Evolutionary conservation across 2,888 invertebrate species (phyloP).

Genomic region (Empis stercorea): DNA sequence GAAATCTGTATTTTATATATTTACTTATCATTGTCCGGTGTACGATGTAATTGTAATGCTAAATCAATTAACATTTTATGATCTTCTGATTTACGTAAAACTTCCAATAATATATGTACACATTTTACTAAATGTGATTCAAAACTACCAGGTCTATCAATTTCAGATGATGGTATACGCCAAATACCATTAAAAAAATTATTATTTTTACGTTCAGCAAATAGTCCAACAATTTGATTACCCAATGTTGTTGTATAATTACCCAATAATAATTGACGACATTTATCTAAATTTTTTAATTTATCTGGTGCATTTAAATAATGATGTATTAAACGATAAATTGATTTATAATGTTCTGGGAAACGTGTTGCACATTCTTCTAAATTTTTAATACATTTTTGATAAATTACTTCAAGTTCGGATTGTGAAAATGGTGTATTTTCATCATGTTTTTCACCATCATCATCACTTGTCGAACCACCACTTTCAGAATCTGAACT

Average conservation of each 20-base stretch:
- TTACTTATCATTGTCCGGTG: constrained; percentile 75
- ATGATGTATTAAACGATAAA: constrained; percentile 75
- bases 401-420: constrained; percentile 42
- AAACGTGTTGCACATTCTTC: constrained; percentile 76
- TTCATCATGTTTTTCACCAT: constrained; percentile 18
- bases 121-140: constrained; percentile 83
- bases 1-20: too few relatives aligned
- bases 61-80: constrained; percentile 66
- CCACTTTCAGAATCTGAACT: constrained; percentile 40
- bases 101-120: constrained; percentile 66
- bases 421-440: constrained; percentile 17
- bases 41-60: constrained; percentile 61
- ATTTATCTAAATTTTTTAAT: constrained; percentile 53
- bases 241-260: constrained; percentile 53
- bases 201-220: constrained; percentile 66
- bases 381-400: constrained; percentile 60
- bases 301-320: constrained; percentile 58
- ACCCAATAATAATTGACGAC: constrained; percentile 56
- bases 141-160: constrained; percentile 85
- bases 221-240: constrained; percentile 64
- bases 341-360: constrained; percentile 85
- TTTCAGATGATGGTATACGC: constrained; percentile 80
- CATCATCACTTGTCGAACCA: constrained; percentile 16
- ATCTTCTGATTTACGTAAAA: constrained; percentile 67
- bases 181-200: constrained; percentile 91